A percentile compares a stretch with the other conserved stretches of the same genome.
Conservation (phyloP, 2,888 invertebrate species). For the Plagodis pulveraria region DNA sequence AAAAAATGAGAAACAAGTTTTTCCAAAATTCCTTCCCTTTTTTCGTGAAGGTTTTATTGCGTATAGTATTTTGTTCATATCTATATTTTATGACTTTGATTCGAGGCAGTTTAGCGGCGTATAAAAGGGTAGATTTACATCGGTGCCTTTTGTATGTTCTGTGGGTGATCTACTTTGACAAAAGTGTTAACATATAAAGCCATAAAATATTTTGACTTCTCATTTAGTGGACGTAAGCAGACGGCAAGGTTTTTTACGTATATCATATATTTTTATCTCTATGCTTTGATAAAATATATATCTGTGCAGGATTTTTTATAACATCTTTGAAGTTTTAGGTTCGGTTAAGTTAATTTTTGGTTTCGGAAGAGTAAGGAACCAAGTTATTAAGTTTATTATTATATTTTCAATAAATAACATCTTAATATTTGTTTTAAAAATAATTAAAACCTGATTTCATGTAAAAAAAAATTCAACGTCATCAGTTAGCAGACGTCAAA, state of each 20-base stretch:
- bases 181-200: constrained; percentile 79
- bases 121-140: constrained; percentile 74
- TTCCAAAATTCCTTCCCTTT: constrained; percentile 61
- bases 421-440: too few species aligned
- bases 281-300: too few species aligned
- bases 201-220: constrained; percentile 84
- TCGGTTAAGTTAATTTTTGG: too few species aligned
- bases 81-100: constrained; percentile 73
- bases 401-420: background rate
- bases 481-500: too few species aligned
- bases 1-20: constrained; percentile 63
- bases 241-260: constrained; percentile 50
- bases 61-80: constrained; percentile 74
- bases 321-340: too few species aligned
- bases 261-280: constrained; percentile 5
- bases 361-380: too few species aligned
- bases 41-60: constrained; percentile 71
- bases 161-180: constrained; percentile 77
- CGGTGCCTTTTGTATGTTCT: constrained; percentile 69
- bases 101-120: constrained; percentile 61
- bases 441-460: too few species aligned
- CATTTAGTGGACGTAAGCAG: constrained; percentile 64
- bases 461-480: too few species aligned
- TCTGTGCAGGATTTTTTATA: too few species aligned
- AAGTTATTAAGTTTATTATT: too few species aligned